Base-by-base conservation (phyloP, 2,113 vertebrate genomes). In the Cyprinodon brontotheroides region DNA sequence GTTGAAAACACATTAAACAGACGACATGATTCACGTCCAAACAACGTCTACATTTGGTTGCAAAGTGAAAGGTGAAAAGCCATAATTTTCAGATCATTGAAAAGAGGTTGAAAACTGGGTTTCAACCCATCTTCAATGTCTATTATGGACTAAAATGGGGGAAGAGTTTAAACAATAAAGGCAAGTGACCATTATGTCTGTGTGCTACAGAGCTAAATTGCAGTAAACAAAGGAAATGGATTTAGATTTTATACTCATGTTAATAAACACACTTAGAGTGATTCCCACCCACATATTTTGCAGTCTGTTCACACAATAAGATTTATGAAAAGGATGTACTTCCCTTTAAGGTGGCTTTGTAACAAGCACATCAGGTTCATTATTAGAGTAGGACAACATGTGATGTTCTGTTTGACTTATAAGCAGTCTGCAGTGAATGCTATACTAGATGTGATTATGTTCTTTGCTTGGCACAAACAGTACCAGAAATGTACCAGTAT, bases 101-200 rank as follows among this genome's bases (percentile, higher is more conserved):
- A 29, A 29, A 29, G 29, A 29, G 29, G 29, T 29, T 29, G 29
- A 29, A 29, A 29, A 29, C 29, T 29, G 29, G 29, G 29, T 62
- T 68, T 43, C 68, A 65, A 60, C 17, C 48, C 47, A 40, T 80
- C 29, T 79, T 9, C 74, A 59, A 74, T 40, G 62, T 40, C 36
- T 29, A 76, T 65, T 40, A 70, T 39, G 10, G 66, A 50, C 64
- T 61, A 48, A 69, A 85, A 82, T 77, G 29, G 29, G 29, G 29
- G 50, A 57, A n/a, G 50, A 57, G 50, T 57, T 57, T 57, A 20
- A 57, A 20, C n/a, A 57, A 9, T 57, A 7, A 6, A 57, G 50
- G 50, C 17, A n/a, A 57, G 50, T 57, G 50, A 57, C 50, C 50
- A 57, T 57, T 57, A 57, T 57, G 50, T 57, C 50, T 57, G 17